phyloP scores from a whole-genome alignment of 2,797 vertebrate genomes.

The Phoeniculus purpureus region DNA sequence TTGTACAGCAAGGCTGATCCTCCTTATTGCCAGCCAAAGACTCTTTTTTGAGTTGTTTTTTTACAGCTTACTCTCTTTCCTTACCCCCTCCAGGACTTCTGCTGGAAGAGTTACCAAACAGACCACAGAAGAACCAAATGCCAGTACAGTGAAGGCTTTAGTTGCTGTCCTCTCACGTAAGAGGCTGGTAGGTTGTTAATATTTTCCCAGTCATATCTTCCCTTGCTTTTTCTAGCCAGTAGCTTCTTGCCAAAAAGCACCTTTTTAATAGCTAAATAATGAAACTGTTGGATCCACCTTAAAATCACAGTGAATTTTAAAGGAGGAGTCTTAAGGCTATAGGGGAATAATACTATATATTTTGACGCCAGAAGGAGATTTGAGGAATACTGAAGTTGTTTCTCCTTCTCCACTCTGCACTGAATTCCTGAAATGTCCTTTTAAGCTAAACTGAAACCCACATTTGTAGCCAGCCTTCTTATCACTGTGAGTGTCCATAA shows the following conservation, averaged over 20 bases:
- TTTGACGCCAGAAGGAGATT: neutral
- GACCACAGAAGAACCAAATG: slow-evolving; percentile 38
- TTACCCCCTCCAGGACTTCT: neutral
- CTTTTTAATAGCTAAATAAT: slow-evolving; percentile 41
- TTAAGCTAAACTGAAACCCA: neutral
- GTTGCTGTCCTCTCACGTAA: neutral
- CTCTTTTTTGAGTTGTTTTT: neutral
- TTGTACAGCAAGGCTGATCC: neutral
- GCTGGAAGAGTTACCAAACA: slow-evolving; percentile 23
- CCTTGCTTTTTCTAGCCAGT: slow-evolving; percentile 11
- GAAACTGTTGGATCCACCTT: slow-evolving; percentile 21
- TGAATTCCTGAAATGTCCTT: neutral
- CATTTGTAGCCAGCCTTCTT: neutral
- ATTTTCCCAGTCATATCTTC: slow-evolving; percentile 34
- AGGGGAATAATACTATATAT: neutral
- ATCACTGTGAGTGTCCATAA: neutral
- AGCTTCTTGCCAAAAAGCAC: slow-evolving; percentile 24
- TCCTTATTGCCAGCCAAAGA: neutral
- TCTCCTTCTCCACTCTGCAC: neutral
- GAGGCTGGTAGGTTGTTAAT: neutral
- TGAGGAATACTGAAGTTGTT: neutral
- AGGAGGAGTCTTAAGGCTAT: neutral
- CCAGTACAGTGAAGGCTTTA: neutral
- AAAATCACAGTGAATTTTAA: neutral
- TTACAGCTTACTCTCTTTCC: neutral